Evolutionary conservation across 2,797 vertebrate species (phyloP), one percentile per base, ranked within the genome.

Genomic region (Craterocephalus amniculus): DNA sequence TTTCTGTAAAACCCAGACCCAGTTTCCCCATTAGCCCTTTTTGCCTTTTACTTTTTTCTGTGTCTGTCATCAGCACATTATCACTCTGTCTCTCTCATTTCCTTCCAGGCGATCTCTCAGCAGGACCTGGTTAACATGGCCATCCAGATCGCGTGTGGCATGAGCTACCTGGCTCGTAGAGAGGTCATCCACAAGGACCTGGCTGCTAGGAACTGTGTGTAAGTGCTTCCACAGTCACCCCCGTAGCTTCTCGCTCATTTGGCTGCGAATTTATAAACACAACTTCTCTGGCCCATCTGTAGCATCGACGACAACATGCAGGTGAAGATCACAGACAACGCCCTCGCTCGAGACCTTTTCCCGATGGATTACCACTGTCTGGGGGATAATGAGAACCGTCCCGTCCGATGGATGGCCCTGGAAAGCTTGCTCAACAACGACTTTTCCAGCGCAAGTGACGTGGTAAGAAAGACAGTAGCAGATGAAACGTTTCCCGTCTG

Each of bases 281-380:
- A 1, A 26, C 55, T 3, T 29, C 22, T 48, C 43, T 58, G 16
- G 12, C 36, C 31, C 51, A 0, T 48, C 1, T 54, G 68, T 81
- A 99, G 98, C 90, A 99, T 99, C 76, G 98, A 99, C 27, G 97
- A 99, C 76, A 95, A 95, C 67, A 97, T 99, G 94, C 98, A 99
- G 85, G 98, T 99, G 81, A 99, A 99, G 95, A 99, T 99, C 86
- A 98, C 97, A 61, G 98, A 99, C 91, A 99, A 98, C 5, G 98
- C 98, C 7, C 95, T 99, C 4, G 94, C 98, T 27, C 93, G 98
- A 84, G 98, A 99, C 89, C 95, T 99, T 0, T 99, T 99, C 88
- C 97, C 98, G 38, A 99, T 99, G 97, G 98, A 99, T 88, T 99
- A 99, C 88, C 98, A 99, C 89, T 99, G 98, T 87, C 94, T 99